Conservation (phyloP, 2,113 vertebrate genomes). For the Ia io region DNA sequence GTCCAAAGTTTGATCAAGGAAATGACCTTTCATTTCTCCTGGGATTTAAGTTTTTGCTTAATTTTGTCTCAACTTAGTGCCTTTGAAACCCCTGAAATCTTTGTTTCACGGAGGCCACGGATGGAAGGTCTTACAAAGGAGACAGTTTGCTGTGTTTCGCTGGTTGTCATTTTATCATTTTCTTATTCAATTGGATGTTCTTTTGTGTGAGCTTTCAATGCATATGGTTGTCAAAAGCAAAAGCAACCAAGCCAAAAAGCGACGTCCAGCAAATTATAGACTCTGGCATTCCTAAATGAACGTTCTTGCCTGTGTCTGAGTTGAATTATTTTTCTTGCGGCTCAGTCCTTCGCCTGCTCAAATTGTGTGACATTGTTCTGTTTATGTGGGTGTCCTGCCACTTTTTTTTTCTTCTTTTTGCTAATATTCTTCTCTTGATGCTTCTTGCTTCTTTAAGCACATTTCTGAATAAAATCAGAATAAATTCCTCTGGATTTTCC, state of each 20-base stretch:
- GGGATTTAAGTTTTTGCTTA: neutral
- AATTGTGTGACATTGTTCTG: neutral
- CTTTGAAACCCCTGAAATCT: neutral
- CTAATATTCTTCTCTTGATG: neutral
- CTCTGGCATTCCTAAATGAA: neutral
- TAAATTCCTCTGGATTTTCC: neutral
- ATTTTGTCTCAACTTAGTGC: neutral
- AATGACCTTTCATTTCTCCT: neutral
- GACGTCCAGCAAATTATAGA: neutral
- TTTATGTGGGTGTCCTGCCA: neutral
- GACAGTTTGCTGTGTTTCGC: neutral
- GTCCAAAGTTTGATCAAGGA: neutral
- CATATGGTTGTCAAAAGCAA: neutral
- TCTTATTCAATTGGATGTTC: neutral
- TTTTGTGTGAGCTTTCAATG: constrained; percentile 17
- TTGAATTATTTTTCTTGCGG: neutral
- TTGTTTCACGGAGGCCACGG: neutral
- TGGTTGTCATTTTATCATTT: neutral
- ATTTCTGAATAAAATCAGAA: too few relatives aligned
- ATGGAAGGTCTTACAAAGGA: neutral
- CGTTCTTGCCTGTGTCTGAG: neutral
- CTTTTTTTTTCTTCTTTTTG: neutral
- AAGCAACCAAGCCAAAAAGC: neutral
- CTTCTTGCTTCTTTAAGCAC: neutral
- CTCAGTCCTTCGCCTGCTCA: neutral